Evolutionary conservation across 2,797 vertebrate species (phyloP), one percentile per base, ranked within the genome.

Genomic region (Chelidonichthys spinosus): DNA sequence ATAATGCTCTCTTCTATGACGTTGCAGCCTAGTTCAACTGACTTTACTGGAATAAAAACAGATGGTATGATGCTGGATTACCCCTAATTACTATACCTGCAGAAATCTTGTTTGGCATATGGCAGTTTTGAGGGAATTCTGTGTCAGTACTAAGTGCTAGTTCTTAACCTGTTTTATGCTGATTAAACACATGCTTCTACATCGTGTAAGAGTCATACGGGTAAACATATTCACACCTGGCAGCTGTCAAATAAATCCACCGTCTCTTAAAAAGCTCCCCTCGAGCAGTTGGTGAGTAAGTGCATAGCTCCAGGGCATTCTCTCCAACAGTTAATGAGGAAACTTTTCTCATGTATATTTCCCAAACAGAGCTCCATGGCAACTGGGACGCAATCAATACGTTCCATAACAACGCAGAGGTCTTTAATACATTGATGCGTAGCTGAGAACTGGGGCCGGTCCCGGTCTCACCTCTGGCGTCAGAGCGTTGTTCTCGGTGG

Each of bases 401-500:
- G 33, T 40, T 9, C 46, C 32, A 11, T 42, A 39, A 74, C 71
- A 35, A n/a, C 39, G 56, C 6, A 2, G 9, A 14, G 47, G 36
- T 39, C 11, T 18, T 49, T 10, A 0, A 49, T 37, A 15, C 14
- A 55, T 7, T 25, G 17, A 46, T 43, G 36, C 14, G 17, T 32
- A 46, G 13, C 32, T 60, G 53, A 59, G 9, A 58, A 70, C 25
- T 25, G 25, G 25, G 25, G 25, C 25, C 25, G 25, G 25, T 25
- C 25, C 1, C 25, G 25, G 59, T 58, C 95, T 93, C 95, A 99
- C 98, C 96, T 99, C 98, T 55, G 97, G 97, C 1, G 97, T 99
- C 86, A 99, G 93, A 15, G 97, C 96, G 69, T 99, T 99, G 94
- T 98, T 98, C 90, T 99, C 98, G 3, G 98, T 98, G 5, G 97